Base-by-base conservation (phyloP, 2,113 vertebrate species). In the Paracanthobrama guichenoti region DNA sequence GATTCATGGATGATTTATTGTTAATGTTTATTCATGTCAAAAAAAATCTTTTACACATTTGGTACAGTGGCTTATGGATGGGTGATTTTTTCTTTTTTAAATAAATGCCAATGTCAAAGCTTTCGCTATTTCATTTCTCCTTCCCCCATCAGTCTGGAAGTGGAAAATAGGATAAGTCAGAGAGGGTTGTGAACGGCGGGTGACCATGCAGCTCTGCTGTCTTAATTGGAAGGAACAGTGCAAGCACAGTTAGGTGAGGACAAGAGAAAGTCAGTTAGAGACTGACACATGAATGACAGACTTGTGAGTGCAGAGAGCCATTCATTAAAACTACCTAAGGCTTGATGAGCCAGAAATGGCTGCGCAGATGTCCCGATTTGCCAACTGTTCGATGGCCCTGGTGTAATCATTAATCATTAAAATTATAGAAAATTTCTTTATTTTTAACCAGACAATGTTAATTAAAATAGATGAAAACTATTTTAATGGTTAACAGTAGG, bases 311-410 rank as follows among this genome's bases (percentile, higher is more conserved):
- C 55, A 59, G 6, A 59, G 7, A 60, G 1, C 22, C 16, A 42
- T 86, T 82, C 71, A 82, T 77, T 86, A 82, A 59, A 8, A 42
- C 18, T n/a, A 73, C 77, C 35, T 44, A 57, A 53, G n/a, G 18
- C 26, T 53, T 60, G 66, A 53, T 72, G 48, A 55, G 46, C 71
- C 64, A 46, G 44, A 31, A 8, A 44, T 31, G 44, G 31, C 14
- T 55, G 46, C 6, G 53, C 53, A 59, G 50, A 59, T 59, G 48
- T 59, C 20, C 16, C 1, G 4, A 28, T 53, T 53, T 31, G 73
- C 48, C 39, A 72, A 46, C 69, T 73, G 69, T 53, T 69, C 1
- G 12, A 39, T 42, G 72, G 16, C 14, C 14, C 6, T 8, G 48
- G 26, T 22, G 26, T 75, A 55, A 22, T 55, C 28, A 18, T 75